A percentile compares a stretch with the other conserved stretches of the same genome.
Evolutionary conservation across 2,888 invertebrate genomes (phyloP).

Genomic region (Hermaeophaga mercurialis): DNA sequence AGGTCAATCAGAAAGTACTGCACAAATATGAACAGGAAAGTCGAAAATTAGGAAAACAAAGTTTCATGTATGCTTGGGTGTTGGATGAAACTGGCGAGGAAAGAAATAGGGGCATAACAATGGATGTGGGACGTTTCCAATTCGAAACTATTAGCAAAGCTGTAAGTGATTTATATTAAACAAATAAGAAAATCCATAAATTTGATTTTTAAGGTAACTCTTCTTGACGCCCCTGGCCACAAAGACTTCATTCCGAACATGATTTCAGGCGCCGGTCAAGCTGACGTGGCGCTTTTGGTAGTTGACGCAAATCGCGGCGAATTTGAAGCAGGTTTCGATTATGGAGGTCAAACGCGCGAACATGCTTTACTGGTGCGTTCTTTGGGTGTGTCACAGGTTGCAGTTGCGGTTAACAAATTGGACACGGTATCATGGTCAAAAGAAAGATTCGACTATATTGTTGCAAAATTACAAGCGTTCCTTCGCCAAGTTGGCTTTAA

Average conservation of each 20-base stretch:
- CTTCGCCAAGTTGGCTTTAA: slow-evolving; percentile 91
- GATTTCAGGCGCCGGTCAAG: slow-evolving; percentile 98
- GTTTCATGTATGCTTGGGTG: slow-evolving; percentile 99
- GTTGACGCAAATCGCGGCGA: slow-evolving; percentile 96
- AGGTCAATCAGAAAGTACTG: slow-evolving; percentile 80
- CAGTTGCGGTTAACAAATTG: slow-evolving; percentile 96
- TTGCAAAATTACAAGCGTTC: slow-evolving; percentile 77
- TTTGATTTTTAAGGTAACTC: slow-evolving; percentile 72
- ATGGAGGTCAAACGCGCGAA: slow-evolving; percentile 97
- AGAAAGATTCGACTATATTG: slow-evolving; percentile 89
- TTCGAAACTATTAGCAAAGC: slow-evolving; percentile 86
- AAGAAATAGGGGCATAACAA: slow-evolving; percentile 94
- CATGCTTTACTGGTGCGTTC: slow-evolving; percentile 92
- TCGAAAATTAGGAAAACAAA: slow-evolving; percentile 95
- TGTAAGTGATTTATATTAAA: no score
- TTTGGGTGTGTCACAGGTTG: slow-evolving; percentile 88
- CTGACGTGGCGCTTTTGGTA: slow-evolving; percentile 95
- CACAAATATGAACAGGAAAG: slow-evolving; percentile 98
- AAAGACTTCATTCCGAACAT: slow-evolving; percentile 99
- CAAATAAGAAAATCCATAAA: background rate
- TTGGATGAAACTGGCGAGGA: slow-evolving; percentile 99
- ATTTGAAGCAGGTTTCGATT: slow-evolving; percentile 98
- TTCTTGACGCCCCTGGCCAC: slow-evolving; percentile 98
- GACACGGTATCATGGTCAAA: slow-evolving; percentile 95
- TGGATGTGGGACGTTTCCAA: slow-evolving; percentile 94